A percentile compares a stretch with the other conserved stretches of the same genome.
phyloP scores from a whole-genome alignment of 2,888 invertebrate species.

The Leptothorax acervorum region DNA sequence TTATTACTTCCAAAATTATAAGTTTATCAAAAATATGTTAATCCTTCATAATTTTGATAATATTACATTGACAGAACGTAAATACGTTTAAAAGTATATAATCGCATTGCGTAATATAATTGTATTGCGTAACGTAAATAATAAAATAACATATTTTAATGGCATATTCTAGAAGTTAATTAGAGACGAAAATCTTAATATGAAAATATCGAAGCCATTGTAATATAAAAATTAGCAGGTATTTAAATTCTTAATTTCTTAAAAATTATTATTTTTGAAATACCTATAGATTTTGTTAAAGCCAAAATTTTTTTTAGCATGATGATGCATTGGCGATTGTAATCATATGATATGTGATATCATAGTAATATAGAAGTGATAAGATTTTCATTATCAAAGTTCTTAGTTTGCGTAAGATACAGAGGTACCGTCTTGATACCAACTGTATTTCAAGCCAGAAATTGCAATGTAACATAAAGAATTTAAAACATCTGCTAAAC shows the following conservation, averaged over 20 bases:
- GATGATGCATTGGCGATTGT: not conserved
- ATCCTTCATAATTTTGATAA: not conserved
- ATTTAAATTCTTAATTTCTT: not conserved
- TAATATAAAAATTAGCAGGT: not conserved
- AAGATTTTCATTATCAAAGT: conserved; percentile 28
- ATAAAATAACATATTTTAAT: not conserved
- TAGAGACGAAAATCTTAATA: not conserved
- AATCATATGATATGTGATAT: not conserved
- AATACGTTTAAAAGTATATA: not conserved
- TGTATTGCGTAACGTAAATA: not conserved
- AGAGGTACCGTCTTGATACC: not conserved
- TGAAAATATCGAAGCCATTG: not conserved
- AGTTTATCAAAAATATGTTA: not conserved
- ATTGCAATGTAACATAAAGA: not conserved
- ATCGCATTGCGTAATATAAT: not conserved
- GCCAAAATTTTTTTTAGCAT: not conserved
- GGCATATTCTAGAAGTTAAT: not conserved
- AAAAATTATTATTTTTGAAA: not conserved
- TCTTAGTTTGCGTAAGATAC: not conserved
- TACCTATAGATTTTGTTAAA: not conserved
- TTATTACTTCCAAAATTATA: not conserved
- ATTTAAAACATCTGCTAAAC: not conserved
- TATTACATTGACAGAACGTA: not conserved
- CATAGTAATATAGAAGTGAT: not conserved
- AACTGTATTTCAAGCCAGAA: not conserved